Conservation (phyloP, 2,113 vertebrate genomes). For the Trachemys scripta region DNA sequence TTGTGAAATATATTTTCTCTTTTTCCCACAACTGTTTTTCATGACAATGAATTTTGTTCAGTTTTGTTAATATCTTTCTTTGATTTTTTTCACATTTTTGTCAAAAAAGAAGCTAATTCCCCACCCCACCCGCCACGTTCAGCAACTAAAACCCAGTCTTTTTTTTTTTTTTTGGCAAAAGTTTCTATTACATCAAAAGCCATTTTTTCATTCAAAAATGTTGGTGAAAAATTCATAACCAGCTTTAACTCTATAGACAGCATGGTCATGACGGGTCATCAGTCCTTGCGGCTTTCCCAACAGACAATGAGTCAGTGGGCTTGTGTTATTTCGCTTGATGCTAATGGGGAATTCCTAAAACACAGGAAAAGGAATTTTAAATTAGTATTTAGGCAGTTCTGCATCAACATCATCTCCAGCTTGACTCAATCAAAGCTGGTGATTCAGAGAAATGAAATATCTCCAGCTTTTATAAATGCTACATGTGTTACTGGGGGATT, state of each 20-base stretch:
- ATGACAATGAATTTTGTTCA: neutral
- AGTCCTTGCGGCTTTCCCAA: neutral
- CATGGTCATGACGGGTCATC: too few relatives aligned
- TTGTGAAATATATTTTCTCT: neutral
- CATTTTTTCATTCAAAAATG: neutral
- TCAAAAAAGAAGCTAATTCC: neutral
- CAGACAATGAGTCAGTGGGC: too few relatives aligned
- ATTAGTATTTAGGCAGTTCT: neutral
- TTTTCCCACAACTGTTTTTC: neutral
- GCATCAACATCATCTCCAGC: neutral
- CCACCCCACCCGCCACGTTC: neutral
- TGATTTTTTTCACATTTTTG: neutral
- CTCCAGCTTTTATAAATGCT: neutral
- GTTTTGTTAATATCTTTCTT: neutral
- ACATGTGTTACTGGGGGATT: too few relatives aligned
- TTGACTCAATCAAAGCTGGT: neutral
- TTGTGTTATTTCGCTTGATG: neutral
- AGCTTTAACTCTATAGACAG: neutral
- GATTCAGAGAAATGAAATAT: neutral
- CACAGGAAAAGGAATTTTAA: neutral
- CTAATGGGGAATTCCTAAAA: neutral
- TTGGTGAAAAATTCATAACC: neutral
- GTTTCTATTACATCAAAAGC: neutral
- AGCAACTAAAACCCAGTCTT: neutral
- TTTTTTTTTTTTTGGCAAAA: neutral